phyloP scores from a whole-genome alignment of 2,113 vertebrate genomes.

The Gymnogyps californianus region DNA sequence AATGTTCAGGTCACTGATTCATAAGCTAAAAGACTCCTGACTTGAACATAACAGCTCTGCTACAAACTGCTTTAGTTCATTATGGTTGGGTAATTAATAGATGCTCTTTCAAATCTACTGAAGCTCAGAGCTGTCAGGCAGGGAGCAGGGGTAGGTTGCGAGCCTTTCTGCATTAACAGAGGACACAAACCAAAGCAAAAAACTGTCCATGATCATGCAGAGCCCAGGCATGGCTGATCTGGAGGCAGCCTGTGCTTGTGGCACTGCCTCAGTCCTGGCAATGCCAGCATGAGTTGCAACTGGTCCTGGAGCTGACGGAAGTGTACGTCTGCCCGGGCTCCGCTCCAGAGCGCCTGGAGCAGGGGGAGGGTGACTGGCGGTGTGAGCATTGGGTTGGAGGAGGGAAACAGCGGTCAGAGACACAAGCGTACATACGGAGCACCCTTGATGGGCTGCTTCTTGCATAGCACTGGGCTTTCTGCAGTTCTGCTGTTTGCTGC shows the following conservation, averaged over 20 bases:
- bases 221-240: too few species aligned
- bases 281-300: neutral
- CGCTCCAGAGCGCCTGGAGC: neutral
- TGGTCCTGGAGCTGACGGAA: neutral
- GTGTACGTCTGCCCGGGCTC: neutral
- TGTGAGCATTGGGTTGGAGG: neutral
- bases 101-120: neutral
- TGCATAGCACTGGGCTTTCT: neutral
- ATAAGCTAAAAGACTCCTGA: neutral
- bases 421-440: fast-evolving
- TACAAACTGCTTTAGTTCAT: neutral
- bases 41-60: neutral
- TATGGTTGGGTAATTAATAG: slow-evolving; percentile 14
- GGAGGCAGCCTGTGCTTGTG: neutral
- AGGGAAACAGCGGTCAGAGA: neutral
- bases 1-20: slow-evolving; percentile 1
- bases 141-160: neutral
- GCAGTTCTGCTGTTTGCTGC: neutral
- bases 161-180: neutral
- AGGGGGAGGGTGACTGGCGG: neutral
- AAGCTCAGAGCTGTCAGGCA: neutral
- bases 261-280: neutral
- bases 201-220: fast-evolving
- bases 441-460: neutral
- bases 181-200: neutral